Evolutionary conservation across 2,113 vertebrate genomes (phyloP).

Genomic region (Takifugu bimaculatus): DNA sequence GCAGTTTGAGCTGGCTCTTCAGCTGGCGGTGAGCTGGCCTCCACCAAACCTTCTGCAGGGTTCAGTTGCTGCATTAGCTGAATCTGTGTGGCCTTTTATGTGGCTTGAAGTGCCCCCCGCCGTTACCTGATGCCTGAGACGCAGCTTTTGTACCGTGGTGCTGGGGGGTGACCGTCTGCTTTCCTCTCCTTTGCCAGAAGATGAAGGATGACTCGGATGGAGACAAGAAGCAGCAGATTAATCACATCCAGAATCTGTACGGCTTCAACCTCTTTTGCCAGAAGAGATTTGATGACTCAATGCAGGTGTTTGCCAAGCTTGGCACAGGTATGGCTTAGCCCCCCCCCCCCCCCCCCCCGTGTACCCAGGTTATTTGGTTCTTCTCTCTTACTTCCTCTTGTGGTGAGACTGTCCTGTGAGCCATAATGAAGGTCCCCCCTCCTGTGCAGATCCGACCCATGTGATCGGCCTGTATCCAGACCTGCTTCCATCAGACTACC

Average conservation of each 20-base stretch:
- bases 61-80: slow-evolving; percentile 26
- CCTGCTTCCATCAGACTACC: slow-evolving; percentile 91
- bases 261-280: slow-evolving; percentile 99
- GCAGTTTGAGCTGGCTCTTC: slow-evolving; percentile 96
- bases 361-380: no score
- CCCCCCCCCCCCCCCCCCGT: no score
- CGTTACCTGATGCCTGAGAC: no score
- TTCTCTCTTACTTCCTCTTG: no score
- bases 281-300: slow-evolving; percentile 97
- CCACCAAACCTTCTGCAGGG: slow-evolving; percentile 13
- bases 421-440: neutral
- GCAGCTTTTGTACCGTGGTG: neutral
- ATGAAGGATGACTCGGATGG: slow-evolving; percentile 97
- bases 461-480: slow-evolving; percentile 98
- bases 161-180: slow-evolving; percentile 2
- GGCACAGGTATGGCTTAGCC: slow-evolving; percentile 84
- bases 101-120: no score
- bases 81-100: slow-evolving; percentile 9
- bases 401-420: neutral
- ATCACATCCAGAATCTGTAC: slow-evolving; percentile 97
- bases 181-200: slow-evolving; percentile 71
- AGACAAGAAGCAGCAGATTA: slow-evolving; percentile 94
- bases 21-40: slow-evolving; percentile 85
- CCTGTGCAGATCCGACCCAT: slow-evolving; percentile 89
- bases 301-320: slow-evolving; percentile 97